Evolutionary conservation across 2,797 vertebrate species (phyloP).

Genomic region (Sebastes iracundus): DNA sequence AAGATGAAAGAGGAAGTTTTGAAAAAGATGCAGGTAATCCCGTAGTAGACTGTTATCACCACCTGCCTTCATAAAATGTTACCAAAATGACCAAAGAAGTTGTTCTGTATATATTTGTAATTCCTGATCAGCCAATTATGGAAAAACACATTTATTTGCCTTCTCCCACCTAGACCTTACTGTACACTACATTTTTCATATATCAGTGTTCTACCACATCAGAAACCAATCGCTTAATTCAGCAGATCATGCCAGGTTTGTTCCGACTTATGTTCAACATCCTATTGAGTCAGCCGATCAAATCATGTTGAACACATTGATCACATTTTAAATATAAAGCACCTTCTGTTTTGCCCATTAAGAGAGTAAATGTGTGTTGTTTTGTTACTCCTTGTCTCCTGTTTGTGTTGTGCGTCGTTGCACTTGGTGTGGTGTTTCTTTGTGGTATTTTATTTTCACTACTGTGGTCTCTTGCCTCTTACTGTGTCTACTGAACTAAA

Average conservation of each 20-base stretch:
- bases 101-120: slow-evolving; percentile 25
- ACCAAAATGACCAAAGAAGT: slow-evolving; percentile 43
- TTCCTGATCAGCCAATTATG: slow-evolving; percentile 1
- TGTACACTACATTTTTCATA: not conserved
- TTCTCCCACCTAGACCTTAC: not conserved
- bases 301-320: not conserved
- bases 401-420: not conserved
- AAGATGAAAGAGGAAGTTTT: slow-evolving; percentile 13
- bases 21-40: slow-evolving; percentile 6
- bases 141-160: not conserved
- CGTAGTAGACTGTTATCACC: not conserved
- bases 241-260: not conserved
- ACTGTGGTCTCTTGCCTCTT: slow-evolving; percentile 17
- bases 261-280: not conserved
- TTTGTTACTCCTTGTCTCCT: not conserved
- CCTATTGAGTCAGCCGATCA: not conserved
- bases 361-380: not conserved
- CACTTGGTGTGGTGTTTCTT: not conserved
- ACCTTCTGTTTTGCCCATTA: not conserved
- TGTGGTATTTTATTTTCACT: not conserved
- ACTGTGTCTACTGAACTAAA: slow-evolving; percentile 36
- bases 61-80: slow-evolving; percentile 40
- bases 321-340: not conserved
- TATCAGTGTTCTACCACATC: not conserved
- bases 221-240: not conserved